Percentiles rank a stretch among this genome's conserved stretches.
Conservation (phyloP, 2,797 vertebrate genomes). For the Babyrousa celebensis region DNA sequence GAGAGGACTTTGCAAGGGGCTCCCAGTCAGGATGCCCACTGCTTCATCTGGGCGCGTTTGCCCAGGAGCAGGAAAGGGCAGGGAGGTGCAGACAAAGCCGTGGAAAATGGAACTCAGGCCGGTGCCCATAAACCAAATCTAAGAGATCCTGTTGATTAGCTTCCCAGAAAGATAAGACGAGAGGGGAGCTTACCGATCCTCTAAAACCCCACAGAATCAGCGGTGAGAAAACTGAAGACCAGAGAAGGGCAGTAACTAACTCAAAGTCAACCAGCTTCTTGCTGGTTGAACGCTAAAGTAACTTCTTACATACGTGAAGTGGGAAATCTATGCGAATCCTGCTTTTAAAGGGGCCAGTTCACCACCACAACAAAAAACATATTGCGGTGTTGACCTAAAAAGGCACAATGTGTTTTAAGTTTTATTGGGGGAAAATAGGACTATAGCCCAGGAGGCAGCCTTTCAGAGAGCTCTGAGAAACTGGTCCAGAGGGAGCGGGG, state of each 20-base stretch:
- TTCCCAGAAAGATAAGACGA: neutral
- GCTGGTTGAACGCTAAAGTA: neutral
- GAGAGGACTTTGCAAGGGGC: neutral
- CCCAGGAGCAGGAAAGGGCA: neutral
- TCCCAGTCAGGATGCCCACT: neutral
- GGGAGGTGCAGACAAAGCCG: neutral
- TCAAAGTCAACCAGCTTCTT: neutral
- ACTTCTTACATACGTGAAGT: neutral
- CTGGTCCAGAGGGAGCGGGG: too few relatives aligned
- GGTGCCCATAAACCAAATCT: neutral
- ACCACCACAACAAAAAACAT: neutral
- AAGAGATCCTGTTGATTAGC: neutral
- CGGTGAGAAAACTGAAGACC: neutral
- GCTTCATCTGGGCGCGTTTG: neutral
- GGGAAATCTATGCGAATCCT: neutral
- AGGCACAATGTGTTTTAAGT: too few relatives aligned
- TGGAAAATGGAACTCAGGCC: neutral
- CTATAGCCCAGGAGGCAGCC: too few relatives aligned
- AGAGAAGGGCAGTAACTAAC: neutral
- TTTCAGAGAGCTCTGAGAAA: too few relatives aligned
- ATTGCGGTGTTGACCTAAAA: too few relatives aligned
- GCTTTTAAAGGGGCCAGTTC: conserved; percentile 1
- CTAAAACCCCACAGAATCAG: neutral
- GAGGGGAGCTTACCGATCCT: neutral
- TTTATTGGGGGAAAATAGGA: too few relatives aligned